Conservation (phyloP, 2,113 vertebrate species). For the Apodemus speciosus region DNA sequence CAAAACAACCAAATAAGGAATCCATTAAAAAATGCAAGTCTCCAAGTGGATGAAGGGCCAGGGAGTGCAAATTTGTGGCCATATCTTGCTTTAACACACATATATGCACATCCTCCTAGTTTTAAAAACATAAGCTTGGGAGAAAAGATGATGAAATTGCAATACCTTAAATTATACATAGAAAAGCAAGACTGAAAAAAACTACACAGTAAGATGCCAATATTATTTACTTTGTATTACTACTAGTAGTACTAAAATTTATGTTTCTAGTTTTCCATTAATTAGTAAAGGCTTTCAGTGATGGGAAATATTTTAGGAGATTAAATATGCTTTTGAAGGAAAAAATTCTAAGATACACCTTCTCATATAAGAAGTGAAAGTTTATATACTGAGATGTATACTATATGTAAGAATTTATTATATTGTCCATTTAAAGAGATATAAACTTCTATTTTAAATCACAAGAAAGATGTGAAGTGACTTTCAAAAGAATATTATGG, state of each 20-base stretch:
- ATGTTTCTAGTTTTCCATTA: constrained; percentile 23
- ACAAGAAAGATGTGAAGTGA: background rate
- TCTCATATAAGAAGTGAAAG: background rate
- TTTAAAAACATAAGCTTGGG: background rate
- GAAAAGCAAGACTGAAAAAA: constrained; percentile 45
- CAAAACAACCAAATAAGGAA: background rate
- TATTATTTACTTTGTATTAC: background rate
- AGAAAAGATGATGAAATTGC: background rate
- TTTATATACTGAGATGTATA: background rate
- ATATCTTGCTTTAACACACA: background rate
- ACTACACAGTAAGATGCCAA: background rate
- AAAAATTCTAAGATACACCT: background rate
- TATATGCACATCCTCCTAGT: background rate
- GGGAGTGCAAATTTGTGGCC: background rate
- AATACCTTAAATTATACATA: background rate
- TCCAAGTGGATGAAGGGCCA: background rate
- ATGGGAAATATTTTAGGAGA: background rate
- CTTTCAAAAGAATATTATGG: background rate
- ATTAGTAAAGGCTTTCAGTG: constrained; percentile 26
- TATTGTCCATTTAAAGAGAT: constrained; percentile 41
- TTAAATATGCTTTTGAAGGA: constrained; percentile 2
- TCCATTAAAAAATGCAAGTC: background rate
- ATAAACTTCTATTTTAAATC: constrained; percentile 3
- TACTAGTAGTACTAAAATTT: background rate
- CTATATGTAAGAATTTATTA: background rate